Conservation (phyloP, 2,113 vertebrate species). For the Rana temporaria region DNA sequence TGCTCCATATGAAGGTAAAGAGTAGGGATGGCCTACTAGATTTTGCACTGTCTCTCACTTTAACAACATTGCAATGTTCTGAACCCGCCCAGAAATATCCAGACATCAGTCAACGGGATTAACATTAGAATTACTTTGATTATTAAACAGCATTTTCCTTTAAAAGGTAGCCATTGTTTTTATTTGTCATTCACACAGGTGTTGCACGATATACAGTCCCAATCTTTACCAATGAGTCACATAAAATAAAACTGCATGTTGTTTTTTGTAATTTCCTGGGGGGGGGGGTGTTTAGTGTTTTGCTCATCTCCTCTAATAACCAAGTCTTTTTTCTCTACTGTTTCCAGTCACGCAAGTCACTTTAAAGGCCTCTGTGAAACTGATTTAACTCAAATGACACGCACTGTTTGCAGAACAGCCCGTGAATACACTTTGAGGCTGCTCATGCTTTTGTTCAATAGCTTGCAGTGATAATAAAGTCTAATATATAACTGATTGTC, state of each 20-base stretch:
- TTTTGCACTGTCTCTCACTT: no score
- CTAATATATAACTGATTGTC: conserved; percentile 11
- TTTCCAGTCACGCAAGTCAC: conserved; percentile 38
- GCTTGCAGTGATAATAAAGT: conserved; percentile 20
- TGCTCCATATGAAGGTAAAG: no score
- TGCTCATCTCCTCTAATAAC: conserved; percentile 34
- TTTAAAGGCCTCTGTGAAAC: conserved; percentile 26
- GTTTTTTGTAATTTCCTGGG: neutral
- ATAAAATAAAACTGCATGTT: neutral
- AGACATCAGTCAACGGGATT: no score
- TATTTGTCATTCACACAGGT: neutral
- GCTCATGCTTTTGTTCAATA: neutral
- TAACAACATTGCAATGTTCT: no score
- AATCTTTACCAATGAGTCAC: neutral
- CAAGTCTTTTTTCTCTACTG: conserved; percentile 15
- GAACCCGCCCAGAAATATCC: no score
- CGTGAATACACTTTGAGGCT: conserved; percentile 26
- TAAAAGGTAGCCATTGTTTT: neutral
- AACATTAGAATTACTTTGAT: no score
- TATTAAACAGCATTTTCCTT: no score
- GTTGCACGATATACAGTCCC: neutral
- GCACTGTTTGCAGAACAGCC: conserved; percentile 10
- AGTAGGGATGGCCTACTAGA: no score
- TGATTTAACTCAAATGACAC: conserved; percentile 22
- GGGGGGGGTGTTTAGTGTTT: neutral